These are phyloP conservation scores for Prionace glauca DNA, from an alignment of 2,797 vertebrate genomes.

Conservation along the genomic window DNA sequence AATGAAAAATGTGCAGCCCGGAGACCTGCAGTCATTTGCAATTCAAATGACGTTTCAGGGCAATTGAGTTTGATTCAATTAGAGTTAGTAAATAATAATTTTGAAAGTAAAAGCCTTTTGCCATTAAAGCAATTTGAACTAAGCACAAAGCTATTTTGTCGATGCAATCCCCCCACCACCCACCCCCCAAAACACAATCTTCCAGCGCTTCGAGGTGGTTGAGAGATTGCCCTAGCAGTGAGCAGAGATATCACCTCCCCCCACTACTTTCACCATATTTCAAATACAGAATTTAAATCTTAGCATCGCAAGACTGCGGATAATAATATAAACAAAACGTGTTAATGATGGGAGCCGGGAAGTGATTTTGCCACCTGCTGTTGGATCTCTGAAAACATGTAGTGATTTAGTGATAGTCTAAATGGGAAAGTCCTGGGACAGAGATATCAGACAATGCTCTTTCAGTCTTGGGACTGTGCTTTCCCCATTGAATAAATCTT, in stretches of 20 bases:
- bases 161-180: background rate
- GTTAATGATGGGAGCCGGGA: background rate
- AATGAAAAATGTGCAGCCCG: slow-evolving; percentile 30
- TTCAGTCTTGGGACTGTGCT: background rate
- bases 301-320: background rate
- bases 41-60: slow-evolving; percentile 34
- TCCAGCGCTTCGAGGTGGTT: background rate
- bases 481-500: background rate
- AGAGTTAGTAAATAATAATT: slow-evolving; percentile 38
- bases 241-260: background rate
- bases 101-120: slow-evolving; percentile 39
- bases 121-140: slow-evolving; percentile 33
- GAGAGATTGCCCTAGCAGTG: background rate
- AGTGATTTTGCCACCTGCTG: background rate
- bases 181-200: background rate
- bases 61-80: slow-evolving; percentile 38
- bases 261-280: background rate
- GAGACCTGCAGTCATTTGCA: slow-evolving; percentile 26
- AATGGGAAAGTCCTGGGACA: slow-evolving; percentile 10
- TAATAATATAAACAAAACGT: background rate
- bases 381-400: background rate
- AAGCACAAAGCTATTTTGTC: background rate
- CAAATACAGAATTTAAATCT: background rate
- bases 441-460: background rate
- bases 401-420: background rate